A percentile compares a stretch with the other conserved stretches of the same genome.
These are phyloP conservation scores for Rutpela maculata DNA, from an alignment of 2,888 invertebrate species.

Conservation along the genomic window DNA sequence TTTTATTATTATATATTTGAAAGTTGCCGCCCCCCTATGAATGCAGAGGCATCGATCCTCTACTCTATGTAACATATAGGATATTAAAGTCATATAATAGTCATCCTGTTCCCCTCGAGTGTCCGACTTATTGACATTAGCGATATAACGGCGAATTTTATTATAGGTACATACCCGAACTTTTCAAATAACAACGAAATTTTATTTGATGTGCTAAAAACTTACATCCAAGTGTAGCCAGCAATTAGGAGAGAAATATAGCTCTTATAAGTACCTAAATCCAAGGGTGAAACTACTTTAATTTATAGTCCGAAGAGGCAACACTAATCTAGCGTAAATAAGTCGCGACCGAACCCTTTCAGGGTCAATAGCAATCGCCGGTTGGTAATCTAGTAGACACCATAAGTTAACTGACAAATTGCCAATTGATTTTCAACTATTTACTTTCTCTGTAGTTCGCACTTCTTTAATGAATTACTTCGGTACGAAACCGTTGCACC, in stretches of 20 bases:
- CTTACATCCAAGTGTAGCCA: constrained; percentile 45
- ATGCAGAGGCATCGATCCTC: background rate
- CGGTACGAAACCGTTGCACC: constrained; percentile 9
- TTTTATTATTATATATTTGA: background rate
- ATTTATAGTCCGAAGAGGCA: constrained; percentile 38
- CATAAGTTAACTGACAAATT: constrained; percentile 59
- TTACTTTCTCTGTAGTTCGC: constrained; percentile 56
- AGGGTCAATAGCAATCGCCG: constrained; percentile 56
- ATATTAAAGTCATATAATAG: background rate
- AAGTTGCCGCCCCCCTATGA: background rate
- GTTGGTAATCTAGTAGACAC: constrained; percentile 54
- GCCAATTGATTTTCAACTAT: constrained; percentile 59
- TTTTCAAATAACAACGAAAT: constrained; percentile 48
- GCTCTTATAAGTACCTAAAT: constrained; percentile 42
- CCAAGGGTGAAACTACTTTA: constrained; percentile 17
- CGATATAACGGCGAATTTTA: background rate
- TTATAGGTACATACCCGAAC: background rate
- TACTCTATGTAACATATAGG: background rate
- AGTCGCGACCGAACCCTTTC: constrained; percentile 48
- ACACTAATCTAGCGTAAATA: constrained; percentile 56
- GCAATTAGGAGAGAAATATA: constrained; percentile 52
- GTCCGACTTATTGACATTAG: constrained; percentile 16
- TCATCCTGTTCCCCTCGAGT: background rate
- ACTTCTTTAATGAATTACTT: constrained; percentile 37
- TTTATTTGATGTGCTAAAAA: constrained; percentile 50